Conservation (phyloP, 2,888 invertebrate genomes). For the Lochmaea capreae region DNA sequence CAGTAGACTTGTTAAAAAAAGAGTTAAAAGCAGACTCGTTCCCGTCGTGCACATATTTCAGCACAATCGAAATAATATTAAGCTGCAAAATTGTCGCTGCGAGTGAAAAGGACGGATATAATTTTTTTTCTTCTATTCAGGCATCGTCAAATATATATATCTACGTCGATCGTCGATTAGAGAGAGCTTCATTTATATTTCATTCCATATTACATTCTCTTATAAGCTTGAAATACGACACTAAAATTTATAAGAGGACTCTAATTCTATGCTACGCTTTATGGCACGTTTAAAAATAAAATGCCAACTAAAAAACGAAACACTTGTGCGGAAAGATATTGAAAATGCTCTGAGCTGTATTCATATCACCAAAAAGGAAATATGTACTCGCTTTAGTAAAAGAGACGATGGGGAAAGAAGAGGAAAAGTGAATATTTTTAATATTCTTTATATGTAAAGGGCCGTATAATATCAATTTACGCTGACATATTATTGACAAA, state of each 20-base stretch:
- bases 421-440: not conserved
- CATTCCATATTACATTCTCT: constrained; percentile 17
- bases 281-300: constrained; percentile 28
- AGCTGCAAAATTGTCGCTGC: not conserved
- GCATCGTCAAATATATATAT: constrained; percentile 14
- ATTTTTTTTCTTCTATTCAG: too few relatives aligned
- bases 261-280: constrained; percentile 9
- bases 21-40: not conserved
- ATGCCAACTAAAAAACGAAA: constrained; percentile 38
- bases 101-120: not conserved
- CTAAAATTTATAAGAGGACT: constrained; percentile 6
- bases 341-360: constrained; percentile 37
- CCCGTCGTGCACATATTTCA: not conserved
- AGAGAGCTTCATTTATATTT: constrained; percentile 21
- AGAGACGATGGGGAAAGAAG: not conserved
- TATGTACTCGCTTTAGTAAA: constrained; percentile 13
- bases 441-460: not conserved
- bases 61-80: constrained; percentile 2
- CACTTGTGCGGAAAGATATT: constrained; percentile 30
- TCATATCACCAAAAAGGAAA: constrained; percentile 34
- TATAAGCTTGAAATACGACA: constrained; percentile 8
- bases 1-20: not conserved
- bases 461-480: not conserved
- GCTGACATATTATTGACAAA: too few relatives aligned
- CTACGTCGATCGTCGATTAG: constrained; percentile 13